Percentiles rank a stretch among this genome's conserved stretches.
Evolutionary conservation across 2,888 invertebrate genomes (phyloP).

Genomic region (Cephonodes hylas): DNA sequence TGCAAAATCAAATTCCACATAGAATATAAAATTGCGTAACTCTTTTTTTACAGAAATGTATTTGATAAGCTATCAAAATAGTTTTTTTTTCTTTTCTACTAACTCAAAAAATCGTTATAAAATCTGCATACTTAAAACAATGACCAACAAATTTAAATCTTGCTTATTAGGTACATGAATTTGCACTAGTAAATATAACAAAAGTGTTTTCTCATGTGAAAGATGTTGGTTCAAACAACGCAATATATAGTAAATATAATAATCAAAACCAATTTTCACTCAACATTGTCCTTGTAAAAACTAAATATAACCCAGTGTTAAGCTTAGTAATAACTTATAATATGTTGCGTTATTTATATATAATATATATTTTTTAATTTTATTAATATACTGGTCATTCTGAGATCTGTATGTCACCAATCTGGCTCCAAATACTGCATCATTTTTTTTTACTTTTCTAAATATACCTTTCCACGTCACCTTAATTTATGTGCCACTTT

Average conservation of each 20-base stretch:
- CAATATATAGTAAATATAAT: background rate
- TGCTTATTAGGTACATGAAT: too few relatives aligned
- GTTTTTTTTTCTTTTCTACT: too few relatives aligned
- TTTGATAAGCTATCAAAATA: too few relatives aligned
- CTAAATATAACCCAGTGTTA: constrained; percentile 53
- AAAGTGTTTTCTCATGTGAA: too few relatives aligned
- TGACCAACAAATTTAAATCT: too few relatives aligned
- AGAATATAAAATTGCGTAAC: too few relatives aligned
- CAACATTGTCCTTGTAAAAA: constrained; percentile 26
- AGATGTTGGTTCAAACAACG: too few relatives aligned
- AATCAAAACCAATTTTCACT: background rate
- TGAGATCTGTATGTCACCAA: constrained; percentile 73
- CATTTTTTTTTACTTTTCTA: constrained; percentile 20
- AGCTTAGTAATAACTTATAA: constrained; percentile 57
- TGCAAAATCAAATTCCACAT: too few relatives aligned
- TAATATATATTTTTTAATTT: constrained; percentile 32
- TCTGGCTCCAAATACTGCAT: constrained; percentile 64
- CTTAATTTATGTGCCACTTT: constrained; percentile 19
- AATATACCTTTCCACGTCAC: constrained; percentile 6
- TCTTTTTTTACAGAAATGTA: too few relatives aligned
- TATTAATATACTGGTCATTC: constrained; percentile 74
- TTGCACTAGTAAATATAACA: too few relatives aligned
- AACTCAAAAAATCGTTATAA: too few relatives aligned
- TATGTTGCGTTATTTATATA: constrained; percentile 48
- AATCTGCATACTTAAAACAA: too few relatives aligned